These are phyloP conservation scores for Drosophila pruinosa DNA, from an alignment of 1,140 invertebrate genomes.

Conservation along the genomic window DNA sequence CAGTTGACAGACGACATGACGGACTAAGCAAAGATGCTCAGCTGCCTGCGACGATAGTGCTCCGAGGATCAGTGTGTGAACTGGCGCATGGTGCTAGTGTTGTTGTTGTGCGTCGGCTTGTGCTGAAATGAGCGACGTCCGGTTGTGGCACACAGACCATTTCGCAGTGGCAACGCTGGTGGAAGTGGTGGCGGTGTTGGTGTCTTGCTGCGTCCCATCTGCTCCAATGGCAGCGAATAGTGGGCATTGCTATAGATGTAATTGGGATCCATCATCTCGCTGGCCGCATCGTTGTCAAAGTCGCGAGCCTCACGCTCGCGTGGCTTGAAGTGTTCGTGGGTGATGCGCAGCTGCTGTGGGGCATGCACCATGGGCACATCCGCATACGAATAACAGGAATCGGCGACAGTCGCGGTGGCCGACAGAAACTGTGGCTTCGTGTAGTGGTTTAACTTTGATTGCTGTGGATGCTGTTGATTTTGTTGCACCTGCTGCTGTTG, in stretches of 20 bases:
- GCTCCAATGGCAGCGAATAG: slow-evolving; percentile 78
- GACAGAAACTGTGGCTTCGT: slow-evolving; percentile 76
- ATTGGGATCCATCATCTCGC: slow-evolving; percentile 72
- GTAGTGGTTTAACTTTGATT: slow-evolving; percentile 69
- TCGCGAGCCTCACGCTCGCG: slow-evolving; percentile 41
- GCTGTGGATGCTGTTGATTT: slow-evolving; percentile 13
- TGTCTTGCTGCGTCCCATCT: slow-evolving; percentile 65
- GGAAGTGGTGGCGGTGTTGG: slow-evolving; percentile 78
- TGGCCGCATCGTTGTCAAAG: slow-evolving; percentile 52
- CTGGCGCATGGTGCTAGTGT: slow-evolving; percentile 54
- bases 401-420: slow-evolving; percentile 66
- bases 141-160: slow-evolving; percentile 69
- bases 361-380: slow-evolving; percentile 77
- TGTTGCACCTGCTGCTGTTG: slow-evolving; percentile 4
- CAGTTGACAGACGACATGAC: slow-evolving; percentile 43
- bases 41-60: slow-evolving; percentile 68
- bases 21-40: slow-evolving; percentile 69
- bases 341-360: slow-evolving; percentile 55
- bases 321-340: slow-evolving; percentile 72
- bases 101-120: slow-evolving; percentile 45
- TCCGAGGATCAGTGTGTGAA: slow-evolving; percentile 71
- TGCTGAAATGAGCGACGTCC: slow-evolving; percentile 72
- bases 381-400: slow-evolving; percentile 78
- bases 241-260: slow-evolving; percentile 81
- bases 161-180: slow-evolving; percentile 76